A percentile compares a stretch with the other conserved stretches of the same genome.
These are phyloP conservation scores for Phoenoteleia sp. DNA, from an alignment of 2,888 invertebrate genomes.

Conservation along the genomic window DNA sequence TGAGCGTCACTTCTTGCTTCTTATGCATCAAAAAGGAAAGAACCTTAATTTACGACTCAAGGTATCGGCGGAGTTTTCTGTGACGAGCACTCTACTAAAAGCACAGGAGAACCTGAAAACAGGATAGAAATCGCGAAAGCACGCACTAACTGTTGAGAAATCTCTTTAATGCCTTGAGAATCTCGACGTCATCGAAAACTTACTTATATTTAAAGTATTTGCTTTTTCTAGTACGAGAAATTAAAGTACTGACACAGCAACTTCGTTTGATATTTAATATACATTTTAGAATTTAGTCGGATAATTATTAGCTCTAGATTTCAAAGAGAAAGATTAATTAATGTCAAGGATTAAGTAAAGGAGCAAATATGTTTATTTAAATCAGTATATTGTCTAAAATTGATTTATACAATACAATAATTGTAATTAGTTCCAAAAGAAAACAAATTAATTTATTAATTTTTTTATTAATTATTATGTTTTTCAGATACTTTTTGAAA, in stretches of 20 bases:
- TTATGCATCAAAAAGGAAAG: conserved; percentile 55
- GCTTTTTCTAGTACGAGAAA: not conserved
- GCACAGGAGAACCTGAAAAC: not conserved
- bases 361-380: too few relatives aligned
- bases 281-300: too few relatives aligned
- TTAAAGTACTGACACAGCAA: not conserved
- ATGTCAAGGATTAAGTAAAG: too few relatives aligned
- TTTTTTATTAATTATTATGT: too few relatives aligned
- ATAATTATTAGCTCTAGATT: too few relatives aligned
- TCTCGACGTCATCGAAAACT: conserved; percentile 24
- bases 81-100: conserved; percentile 37
- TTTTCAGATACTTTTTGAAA: too few relatives aligned
- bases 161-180: conserved; percentile 29
- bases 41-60: conserved; percentile 68
- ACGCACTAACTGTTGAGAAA: conserved; percentile 15
- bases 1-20: conserved; percentile 41
- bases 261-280: not conserved
- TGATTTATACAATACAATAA: too few relatives aligned
- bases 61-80: conserved; percentile 54
- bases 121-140: conserved; percentile 32
- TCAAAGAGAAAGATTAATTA: too few relatives aligned
- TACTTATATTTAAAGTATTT: not conserved
- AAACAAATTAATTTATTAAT: too few relatives aligned
- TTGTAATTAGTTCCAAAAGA: too few relatives aligned
- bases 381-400: too few relatives aligned